Base-by-base conservation (phyloP, 2,113 vertebrate species). In the Morone chrysops region DNA sequence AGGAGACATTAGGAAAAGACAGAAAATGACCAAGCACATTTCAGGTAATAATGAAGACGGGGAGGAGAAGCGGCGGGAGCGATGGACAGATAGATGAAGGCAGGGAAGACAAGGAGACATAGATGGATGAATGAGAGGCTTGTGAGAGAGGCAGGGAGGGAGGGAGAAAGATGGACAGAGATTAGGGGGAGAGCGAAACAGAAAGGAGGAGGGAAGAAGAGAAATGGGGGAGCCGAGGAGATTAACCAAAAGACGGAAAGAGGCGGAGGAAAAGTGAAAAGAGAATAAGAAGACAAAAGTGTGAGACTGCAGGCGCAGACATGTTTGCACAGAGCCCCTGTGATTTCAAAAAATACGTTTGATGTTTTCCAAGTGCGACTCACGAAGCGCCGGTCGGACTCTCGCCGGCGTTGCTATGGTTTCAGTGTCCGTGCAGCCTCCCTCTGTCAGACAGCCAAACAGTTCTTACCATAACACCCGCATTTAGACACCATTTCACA, bases 381-480 rank as follows among this genome's bases (percentile, higher is more conserved):
- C 47, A 25, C 61, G 11, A 56, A 61, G 63, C 86, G 68, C 59
- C 40, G 4, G 73, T 73, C 38, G n/a, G 80, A 87, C 72, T 84
- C 66, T 31, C 66, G 13, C 48, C 82, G 40, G 63, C 36, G 91
- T 94, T 92, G 92, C 90, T 59, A 93, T 93, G 90, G 92, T 88
- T 91, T 78, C 90, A 61, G 77, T 68, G 79, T 69, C 80, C 57
- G 4, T 69, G 74, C 68, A 80, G 78, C 38, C 56, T 81, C 69
- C 69, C 54, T 47, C 81, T 80, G 81, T 73, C 82, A 74, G 75
- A 43, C 80, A 69, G 68, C 68, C 70, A 59, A 78, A 78, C 67
- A 74, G 25, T 78, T 78, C 45, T 31, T 5, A 56, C 74, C 70
- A 25, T 53, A 81, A 80, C 70, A 22, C 40, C 61, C 41, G n/a